Evolutionary conservation across 64 coral and sea anemone species (phyloP), one percentile per base, ranked within the genome.

Genomic region (Montipora capricornis): DNA sequence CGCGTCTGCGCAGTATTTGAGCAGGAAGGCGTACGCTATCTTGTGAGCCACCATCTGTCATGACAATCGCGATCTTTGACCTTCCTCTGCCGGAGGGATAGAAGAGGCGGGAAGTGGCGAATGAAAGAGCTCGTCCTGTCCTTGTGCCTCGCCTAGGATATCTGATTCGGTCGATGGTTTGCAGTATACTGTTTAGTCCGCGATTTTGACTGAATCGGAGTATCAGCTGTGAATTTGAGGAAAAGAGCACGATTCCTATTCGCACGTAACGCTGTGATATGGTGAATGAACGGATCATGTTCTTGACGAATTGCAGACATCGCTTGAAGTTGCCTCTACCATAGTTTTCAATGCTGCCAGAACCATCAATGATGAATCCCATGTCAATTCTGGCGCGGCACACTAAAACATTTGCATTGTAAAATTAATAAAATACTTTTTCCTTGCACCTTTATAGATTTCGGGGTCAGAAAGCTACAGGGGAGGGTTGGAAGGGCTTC

Each of bases 271-370:
- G 13, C 62, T 82, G 83, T 15, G 69, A 75, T 49, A 97, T 87
- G 0, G 90, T 87, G 83, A 97, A 97, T 8, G 95, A 91, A 70
- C 92, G 76, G 57, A 97, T 90, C 83, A 97, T 79, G 60, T 94
- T 97, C 68, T 92, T 91, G 47, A 97, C 92, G 78, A 97, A 97
- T 71, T 77, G 61, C 17, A 94, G 84, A 44, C 95, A 97, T 50
- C 95, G 95, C 84, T 73, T 87, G 89, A 97, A 97, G 89, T 97
- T 97, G 0, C 95, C 95, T 57, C 84, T 78, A 9, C 93, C 92
- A 71, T 87, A 94, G 44, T 87, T n/a, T 15, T 94, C 93, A 19
- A 97, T 97, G 64, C 95, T 97, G 3, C 92, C 92, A 59, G 95
- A 97, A 14, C 95, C 95, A 14, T 97, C 95, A 76, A 97, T 82